Conservation (phyloP, 1,140 invertebrate species). For the Drosophila neocordata region DNA sequence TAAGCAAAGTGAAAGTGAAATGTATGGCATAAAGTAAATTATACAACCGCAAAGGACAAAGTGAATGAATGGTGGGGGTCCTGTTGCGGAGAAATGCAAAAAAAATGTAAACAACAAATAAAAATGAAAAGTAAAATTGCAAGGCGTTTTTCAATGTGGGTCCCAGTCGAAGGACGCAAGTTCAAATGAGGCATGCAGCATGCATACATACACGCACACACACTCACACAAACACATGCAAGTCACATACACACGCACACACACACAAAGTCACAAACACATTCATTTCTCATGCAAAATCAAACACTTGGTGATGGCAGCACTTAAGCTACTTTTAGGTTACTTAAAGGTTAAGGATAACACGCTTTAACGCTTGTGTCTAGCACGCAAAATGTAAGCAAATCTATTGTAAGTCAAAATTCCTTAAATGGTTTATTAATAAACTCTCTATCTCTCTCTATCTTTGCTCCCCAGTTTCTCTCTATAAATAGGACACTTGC, state of each 20-base stretch:
- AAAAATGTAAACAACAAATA: conserved; percentile 63
- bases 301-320: conserved; percentile 65
- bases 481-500: not conserved
- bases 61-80: conserved; percentile 15
- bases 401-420: not conserved
- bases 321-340: conserved; percentile 48
- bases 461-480: not conserved
- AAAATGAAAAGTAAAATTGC: conserved; percentile 58
- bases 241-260: conserved; percentile 20
- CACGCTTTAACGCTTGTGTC: conserved; percentile 48
- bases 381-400: conserved; percentile 52
- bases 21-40: conserved; percentile 19
- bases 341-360: conserved; percentile 62
- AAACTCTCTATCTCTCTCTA: not conserved
- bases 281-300: conserved; percentile 5
- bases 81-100: conserved; percentile 28
- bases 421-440: not conserved
- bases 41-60: conserved; percentile 21
- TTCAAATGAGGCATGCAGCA: conserved; percentile 1
- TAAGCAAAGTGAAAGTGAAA: conserved; percentile 29
- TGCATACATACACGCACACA: conserved; percentile 25
- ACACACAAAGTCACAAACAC: conserved; percentile 12
- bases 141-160: conserved; percentile 71
- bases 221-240: conserved; percentile 1
- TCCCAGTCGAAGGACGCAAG: conserved; percentile 17